A percentile compares a stretch with the other conserved stretches of the same genome.
Evolutionary conservation across 2,797 vertebrate genomes (phyloP).

Genomic region (Alauda arvensis): DNA sequence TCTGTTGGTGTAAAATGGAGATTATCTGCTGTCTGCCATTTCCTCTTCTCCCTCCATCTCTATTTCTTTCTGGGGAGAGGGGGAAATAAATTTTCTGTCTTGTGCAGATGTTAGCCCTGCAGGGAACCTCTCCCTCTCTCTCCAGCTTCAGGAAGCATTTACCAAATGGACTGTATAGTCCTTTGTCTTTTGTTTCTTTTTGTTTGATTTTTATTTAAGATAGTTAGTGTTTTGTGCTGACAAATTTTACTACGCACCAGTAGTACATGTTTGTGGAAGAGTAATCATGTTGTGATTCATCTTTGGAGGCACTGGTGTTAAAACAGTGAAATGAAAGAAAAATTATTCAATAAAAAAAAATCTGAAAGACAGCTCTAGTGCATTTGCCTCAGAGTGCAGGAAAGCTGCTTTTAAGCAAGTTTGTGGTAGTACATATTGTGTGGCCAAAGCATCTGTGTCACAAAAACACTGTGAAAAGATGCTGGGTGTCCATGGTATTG

Average conservation of each 20-base stretch:
- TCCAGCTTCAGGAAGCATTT: neutral
- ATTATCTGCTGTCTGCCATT: conserved; percentile 41
- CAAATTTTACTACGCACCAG: neutral
- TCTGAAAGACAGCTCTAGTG: neutral
- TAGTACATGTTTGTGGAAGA: neutral
- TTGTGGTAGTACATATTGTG: neutral
- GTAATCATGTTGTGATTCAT: neutral
- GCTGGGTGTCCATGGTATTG: neutral
- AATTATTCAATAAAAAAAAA: neutral
- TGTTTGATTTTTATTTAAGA: neutral
- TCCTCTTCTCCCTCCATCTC: conserved; percentile 18
- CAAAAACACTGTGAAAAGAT: neutral
- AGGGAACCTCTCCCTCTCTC: neutral
- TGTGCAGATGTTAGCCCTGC: neutral
- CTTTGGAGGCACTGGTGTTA: neutral
- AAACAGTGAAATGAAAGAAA: conserved; percentile 4
- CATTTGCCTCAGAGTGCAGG: neutral
- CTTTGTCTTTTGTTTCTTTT: neutral
- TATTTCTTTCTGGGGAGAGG: neutral
- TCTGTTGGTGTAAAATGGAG: neutral
- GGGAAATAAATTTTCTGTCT: neutral
- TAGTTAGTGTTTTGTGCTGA: neutral
- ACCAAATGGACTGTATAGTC: neutral
- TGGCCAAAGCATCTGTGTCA: neutral
- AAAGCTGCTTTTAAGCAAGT: neutral